Conservation (phyloP, 1,140 invertebrate species). For the Calycopis cecrops region DNA sequence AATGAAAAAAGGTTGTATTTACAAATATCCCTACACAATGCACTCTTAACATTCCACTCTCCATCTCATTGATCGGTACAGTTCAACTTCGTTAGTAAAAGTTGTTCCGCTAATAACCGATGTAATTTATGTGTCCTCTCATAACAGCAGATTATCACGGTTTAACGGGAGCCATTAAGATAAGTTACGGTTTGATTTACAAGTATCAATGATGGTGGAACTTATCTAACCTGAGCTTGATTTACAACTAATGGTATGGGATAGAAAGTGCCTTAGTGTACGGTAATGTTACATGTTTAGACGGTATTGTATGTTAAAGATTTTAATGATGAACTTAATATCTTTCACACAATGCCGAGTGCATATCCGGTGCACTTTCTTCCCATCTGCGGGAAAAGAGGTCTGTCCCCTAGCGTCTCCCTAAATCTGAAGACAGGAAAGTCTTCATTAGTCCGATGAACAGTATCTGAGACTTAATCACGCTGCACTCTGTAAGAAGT, state of each 20-base stretch:
- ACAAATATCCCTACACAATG: background rate
- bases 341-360: too few relatives aligned
- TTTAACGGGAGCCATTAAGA: slow-evolving; percentile 8
- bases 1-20: too few relatives aligned
- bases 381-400: too few relatives aligned
- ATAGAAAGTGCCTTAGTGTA: background rate
- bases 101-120: slow-evolving; percentile 5
- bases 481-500: too few relatives aligned
- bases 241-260: background rate
- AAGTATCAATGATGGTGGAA: background rate
- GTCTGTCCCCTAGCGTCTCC: too few relatives aligned
- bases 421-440: too few relatives aligned
- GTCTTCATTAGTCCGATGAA: too few relatives aligned
- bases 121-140: slow-evolving; percentile 6
- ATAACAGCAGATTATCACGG: slow-evolving; percentile 7
- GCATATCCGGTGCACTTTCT: too few relatives aligned
- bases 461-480: too few relatives aligned
- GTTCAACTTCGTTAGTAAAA: slow-evolving; percentile 5
- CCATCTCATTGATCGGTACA: background rate
- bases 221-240: background rate
- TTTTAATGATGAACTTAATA: too few relatives aligned
- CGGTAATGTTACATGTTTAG: background rate
- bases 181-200: slow-evolving; percentile 9
- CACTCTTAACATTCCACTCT: background rate
- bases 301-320: too few relatives aligned